Percentiles rank a stretch among this genome's conserved stretches.
Conservation (phyloP, 2,797 vertebrate genomes). For the Varecia variegata region DNA sequence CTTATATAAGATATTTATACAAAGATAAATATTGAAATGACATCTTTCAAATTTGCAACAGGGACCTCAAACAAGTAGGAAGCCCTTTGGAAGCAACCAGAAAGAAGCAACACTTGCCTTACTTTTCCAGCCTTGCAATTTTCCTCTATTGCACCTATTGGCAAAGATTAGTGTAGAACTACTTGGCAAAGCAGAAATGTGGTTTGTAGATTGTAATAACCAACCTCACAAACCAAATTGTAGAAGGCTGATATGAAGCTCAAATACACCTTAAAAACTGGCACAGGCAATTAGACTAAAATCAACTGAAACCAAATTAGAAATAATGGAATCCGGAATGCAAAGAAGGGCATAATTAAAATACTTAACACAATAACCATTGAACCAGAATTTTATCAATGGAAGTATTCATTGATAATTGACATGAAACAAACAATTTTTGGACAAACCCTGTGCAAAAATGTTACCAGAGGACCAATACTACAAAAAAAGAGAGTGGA, state of each 20-base stretch:
- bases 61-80: not conserved
- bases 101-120: not conserved
- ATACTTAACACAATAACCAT: not conserved
- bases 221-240: not conserved
- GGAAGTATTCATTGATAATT: not conserved
- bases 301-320: not conserved
- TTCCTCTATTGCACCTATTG: fast-evolving
- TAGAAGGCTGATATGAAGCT: not conserved
- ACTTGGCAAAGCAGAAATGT: not conserved
- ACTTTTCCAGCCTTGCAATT: not conserved
- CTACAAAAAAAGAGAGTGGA: not conserved
- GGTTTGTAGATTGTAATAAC: not conserved
- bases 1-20: not conserved
- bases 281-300: not conserved
- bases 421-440: not conserved
- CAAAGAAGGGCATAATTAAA: not conserved
- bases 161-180: not conserved
- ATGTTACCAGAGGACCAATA: not conserved
- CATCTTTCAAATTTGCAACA: not conserved
- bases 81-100: not conserved
- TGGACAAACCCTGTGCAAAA: not conserved
- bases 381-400: not conserved
- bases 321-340: not conserved
- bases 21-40: not conserved
- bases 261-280: not conserved